phyloP scores from a whole-genome alignment of 2,888 invertebrate genomes.

The Lagria hirta region DNA sequence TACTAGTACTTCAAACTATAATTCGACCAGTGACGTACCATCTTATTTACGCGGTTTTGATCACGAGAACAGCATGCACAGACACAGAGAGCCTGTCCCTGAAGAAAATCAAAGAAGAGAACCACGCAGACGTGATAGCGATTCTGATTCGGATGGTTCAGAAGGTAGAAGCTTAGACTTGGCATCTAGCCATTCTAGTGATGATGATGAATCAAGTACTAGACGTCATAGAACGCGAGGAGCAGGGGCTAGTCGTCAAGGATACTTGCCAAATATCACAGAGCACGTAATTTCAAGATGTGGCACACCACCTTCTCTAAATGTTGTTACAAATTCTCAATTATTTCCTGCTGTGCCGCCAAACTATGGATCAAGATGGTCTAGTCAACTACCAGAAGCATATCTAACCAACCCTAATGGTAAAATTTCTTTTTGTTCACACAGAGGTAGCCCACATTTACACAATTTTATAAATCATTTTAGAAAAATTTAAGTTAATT shows the following conservation, averaged over 20 bases:
- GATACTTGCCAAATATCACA: constrained; percentile 66
- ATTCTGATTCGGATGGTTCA: constrained; percentile 78
- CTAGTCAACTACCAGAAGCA: constrained; percentile 66
- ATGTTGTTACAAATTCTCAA: constrained; percentile 67
- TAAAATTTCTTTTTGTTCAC: constrained; percentile 25
- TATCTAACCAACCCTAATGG: constrained; percentile 60
- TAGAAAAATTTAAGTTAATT: no score
- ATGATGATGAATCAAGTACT: constrained; percentile 73
- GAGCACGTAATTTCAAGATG: constrained; percentile 54
- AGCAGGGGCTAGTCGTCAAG: constrained; percentile 39
- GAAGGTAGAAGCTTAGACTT: constrained; percentile 82
- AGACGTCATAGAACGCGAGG: constrained; percentile 47
- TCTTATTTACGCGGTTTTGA: constrained; percentile 69
- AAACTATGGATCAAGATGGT: constrained; percentile 64
- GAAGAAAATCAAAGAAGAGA: constrained; percentile 47
- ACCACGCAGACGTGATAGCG: constrained; percentile 56
- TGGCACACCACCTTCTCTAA: constrained; percentile 63
- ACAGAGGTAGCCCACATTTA: no score
- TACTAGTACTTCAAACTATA: constrained; percentile 86
- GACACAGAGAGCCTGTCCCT: constrained; percentile 58
- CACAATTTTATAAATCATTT: no score
- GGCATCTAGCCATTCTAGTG: constrained; percentile 94
- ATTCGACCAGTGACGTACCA: constrained; percentile 76
- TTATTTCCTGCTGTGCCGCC: constrained; percentile 67
- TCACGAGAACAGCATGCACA: constrained; percentile 59